Percentiles rank a stretch among this genome's conserved stretches.
Conservation (phyloP, 2,113 vertebrate species). For the Gila orcuttii region DNA sequence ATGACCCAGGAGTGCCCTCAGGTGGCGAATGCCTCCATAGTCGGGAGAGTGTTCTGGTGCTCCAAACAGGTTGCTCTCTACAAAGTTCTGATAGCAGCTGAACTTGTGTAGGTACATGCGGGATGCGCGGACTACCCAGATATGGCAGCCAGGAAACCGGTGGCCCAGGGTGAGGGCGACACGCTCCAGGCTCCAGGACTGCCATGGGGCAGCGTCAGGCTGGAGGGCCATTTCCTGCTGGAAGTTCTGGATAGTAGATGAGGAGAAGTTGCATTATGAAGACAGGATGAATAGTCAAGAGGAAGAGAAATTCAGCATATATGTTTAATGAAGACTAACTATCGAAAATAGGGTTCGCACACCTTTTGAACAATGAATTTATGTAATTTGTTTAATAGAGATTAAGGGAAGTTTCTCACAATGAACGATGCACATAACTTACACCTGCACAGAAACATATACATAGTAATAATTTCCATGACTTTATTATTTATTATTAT, state of each 20-base stretch:
- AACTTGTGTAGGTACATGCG: constrained; percentile 97
- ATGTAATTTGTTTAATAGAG: not conserved
- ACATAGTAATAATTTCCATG: no score
- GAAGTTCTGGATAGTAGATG: constrained; percentile 81
- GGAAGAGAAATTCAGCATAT: not conserved
- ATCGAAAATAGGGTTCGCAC: not conserved
- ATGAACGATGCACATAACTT: no score
- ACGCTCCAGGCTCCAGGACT: constrained; percentile 92
- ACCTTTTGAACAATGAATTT: not conserved
- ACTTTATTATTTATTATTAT: not conserved
- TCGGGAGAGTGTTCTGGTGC: constrained; percentile 87
- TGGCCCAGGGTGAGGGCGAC: constrained; percentile 80
- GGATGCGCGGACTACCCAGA: constrained; percentile 93
- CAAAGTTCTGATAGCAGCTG: constrained; percentile 95
- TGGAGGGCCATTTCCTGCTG: constrained; percentile 88
- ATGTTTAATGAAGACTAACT: not conserved
- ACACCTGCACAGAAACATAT: not conserved
- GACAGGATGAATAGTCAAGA: not conserved
- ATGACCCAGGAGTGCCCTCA: constrained; percentile 86
- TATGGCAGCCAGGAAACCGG: constrained; percentile 83
- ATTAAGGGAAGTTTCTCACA: not conserved
- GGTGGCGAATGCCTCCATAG: constrained; percentile 85
- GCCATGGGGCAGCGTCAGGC: constrained; percentile 88
- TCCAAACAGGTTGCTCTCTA: constrained; percentile 94
- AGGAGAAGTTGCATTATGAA: not conserved